These are phyloP conservation scores for Intellagama lesueurii DNA, from an alignment of 2,797 vertebrate genomes.

Conservation along the genomic window DNA sequence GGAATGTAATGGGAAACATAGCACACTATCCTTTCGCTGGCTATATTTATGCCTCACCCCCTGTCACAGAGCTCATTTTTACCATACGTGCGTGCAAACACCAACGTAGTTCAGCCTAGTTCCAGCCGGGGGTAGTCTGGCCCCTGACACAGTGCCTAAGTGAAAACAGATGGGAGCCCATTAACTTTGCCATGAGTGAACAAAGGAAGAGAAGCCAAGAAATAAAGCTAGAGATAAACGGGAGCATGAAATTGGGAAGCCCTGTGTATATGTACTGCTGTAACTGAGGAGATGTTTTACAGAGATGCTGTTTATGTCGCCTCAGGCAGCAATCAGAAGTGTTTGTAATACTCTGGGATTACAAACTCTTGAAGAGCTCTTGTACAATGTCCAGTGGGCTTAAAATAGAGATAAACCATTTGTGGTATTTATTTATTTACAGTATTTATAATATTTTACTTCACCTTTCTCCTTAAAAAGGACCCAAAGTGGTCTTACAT, in stretches of 20 bases:
- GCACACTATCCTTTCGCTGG: neutral
- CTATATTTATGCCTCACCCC: neutral
- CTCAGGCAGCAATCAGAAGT: rapidly evolving
- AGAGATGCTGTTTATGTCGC: neutral
- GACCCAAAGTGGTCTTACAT: no score
- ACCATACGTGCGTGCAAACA: neutral
- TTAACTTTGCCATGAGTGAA: neutral
- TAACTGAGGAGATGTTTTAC: neutral
- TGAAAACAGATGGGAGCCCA: neutral
- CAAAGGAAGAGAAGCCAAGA: rapidly evolving
- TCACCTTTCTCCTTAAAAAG: no score
- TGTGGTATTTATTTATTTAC: no score
- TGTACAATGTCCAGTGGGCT: neutral
- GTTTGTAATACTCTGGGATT: neutral
- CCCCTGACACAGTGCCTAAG: neutral
- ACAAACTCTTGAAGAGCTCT: neutral
- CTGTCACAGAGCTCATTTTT: neutral
- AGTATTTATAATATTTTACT: no score
- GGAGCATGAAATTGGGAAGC: neutral
- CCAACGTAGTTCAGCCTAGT: neutral
- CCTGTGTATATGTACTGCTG: neutral
- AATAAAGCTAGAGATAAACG: neutral
- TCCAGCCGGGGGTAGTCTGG: neutral
- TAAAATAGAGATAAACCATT: neutral
- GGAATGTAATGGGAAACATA: neutral